Percentiles rank a stretch among this genome's conserved stretches.
Evolutionary conservation across 2,113 vertebrate genomes (phyloP).

Genomic region (Oryzias woworae): DNA sequence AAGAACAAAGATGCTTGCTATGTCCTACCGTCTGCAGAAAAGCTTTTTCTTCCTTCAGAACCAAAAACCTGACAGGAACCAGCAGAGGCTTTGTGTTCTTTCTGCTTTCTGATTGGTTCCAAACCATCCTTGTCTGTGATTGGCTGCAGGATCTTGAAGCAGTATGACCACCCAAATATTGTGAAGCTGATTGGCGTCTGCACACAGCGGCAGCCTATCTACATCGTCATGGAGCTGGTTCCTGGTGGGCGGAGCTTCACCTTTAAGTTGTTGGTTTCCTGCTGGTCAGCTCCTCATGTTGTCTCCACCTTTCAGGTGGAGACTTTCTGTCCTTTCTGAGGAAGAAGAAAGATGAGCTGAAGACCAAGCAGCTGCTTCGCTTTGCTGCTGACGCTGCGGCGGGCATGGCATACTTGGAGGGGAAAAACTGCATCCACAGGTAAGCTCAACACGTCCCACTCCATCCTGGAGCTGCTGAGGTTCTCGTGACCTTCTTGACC

Average conservation of each 20-base stretch:
- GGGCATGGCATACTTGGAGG: conserved; percentile 94
- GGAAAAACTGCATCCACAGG: conserved; percentile 98
- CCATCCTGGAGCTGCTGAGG: background rate
- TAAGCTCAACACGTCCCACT: conserved; percentile 24
- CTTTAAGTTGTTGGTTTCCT: background rate
- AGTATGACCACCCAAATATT: conserved; percentile 98
- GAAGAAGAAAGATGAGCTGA: conserved; percentile 96
- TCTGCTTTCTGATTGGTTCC: too few relatives aligned
- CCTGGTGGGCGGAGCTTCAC: conserved; percentile 79
- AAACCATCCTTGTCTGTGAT: conserved; percentile 21
- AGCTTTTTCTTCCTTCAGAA: too few relatives aligned
- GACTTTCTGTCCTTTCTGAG: conserved; percentile 96
- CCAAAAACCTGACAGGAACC: background rate
- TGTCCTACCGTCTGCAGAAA: background rate
- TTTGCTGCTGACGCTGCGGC: conserved; percentile 91
- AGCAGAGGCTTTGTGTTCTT: background rate
- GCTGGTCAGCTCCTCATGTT: background rate
- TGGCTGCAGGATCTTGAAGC: conserved; percentile 92
- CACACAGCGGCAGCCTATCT: conserved; percentile 96
- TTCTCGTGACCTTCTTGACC: background rate
- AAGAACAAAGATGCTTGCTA: too few relatives aligned
- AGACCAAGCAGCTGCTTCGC: conserved; percentile 90
- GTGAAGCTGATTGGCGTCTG: conserved; percentile 98
- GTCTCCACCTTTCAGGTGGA: conserved; percentile 78
- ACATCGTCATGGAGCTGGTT: conserved; percentile 98